These are phyloP conservation scores for Diacarnus erythraeanus DNA, from an alignment of 37 sponge, comb jelly and placozoan genomes.

Conservation along the genomic window DNA sequence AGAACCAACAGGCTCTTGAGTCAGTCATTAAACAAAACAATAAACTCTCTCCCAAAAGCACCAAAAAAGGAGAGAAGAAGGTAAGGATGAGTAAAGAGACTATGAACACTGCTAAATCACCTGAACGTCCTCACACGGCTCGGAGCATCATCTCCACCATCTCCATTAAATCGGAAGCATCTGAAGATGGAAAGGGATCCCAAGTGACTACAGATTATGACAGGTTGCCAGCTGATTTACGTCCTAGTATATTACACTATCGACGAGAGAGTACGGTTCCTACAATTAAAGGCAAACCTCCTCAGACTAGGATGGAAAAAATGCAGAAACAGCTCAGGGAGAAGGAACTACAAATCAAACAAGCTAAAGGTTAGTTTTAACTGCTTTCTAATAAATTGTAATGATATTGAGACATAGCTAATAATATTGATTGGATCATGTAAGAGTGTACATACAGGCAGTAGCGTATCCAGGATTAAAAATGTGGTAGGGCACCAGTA, in stretches of 20 bases:
- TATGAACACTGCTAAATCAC: neutral
- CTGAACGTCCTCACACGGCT: conserved; percentile 47
- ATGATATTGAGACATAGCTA: too few species aligned
- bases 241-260: conserved; percentile 65
- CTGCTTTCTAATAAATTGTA: too few species aligned
- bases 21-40: neutral
- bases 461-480: too few species aligned
- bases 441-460: too few species aligned
- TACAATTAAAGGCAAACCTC: neutral
- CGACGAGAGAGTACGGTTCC: conserved; percentile 40
- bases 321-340: neutral
- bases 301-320: conserved; percentile 66
- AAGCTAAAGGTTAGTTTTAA: neutral
- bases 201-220: conserved; percentile 41
- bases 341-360: neutral
- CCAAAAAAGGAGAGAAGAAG: conserved; percentile 9
- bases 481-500: too few species aligned
- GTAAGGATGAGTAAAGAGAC: conserved; percentile 38
- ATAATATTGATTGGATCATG: too few species aligned
- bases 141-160: conserved; percentile 39
- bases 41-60: too few species aligned
- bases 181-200: conserved; percentile 34
- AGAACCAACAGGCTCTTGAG: neutral
- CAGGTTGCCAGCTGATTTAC: conserved; percentile 47
- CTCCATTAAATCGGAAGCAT: conserved; percentile 55